phyloP scores from a whole-genome alignment of 2,888 invertebrate genomes.

The Drosophila limbata region DNA sequence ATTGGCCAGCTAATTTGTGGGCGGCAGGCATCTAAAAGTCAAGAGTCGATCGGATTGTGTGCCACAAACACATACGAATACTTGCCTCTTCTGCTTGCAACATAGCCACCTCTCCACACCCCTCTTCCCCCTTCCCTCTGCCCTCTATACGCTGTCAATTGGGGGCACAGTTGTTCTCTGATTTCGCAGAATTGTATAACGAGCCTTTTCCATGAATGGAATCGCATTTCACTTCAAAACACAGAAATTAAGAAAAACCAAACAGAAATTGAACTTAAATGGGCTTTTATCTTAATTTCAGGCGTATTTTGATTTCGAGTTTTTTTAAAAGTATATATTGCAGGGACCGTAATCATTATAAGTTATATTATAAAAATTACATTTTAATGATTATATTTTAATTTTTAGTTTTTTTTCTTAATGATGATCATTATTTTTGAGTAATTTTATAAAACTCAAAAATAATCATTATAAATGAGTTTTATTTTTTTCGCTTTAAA shows the following conservation, averaged over 20 bases:
- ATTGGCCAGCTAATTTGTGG: constrained; percentile 74
- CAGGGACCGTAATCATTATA: no score
- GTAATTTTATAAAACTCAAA: no score
- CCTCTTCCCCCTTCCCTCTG: background rate
- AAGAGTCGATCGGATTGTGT: constrained; percentile 33
- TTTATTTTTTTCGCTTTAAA: no score
- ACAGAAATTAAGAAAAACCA: background rate
- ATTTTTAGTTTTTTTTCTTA: no score
- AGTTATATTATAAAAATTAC: no score
- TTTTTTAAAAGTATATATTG: background rate
- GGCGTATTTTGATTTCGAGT: background rate
- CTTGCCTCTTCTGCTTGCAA: constrained; percentile 1
- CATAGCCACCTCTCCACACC: no score
- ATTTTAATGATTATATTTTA: no score
- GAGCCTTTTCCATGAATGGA: constrained; percentile 54
- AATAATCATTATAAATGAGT: no score
- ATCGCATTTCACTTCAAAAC: constrained; percentile 46
- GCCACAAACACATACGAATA: background rate
- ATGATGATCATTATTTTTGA: no score
- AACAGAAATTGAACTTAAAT: background rate
- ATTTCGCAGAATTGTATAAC: constrained; percentile 39
- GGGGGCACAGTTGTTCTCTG: constrained; percentile 43
- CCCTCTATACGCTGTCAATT: background rate
- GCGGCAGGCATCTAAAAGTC: constrained; percentile 59
- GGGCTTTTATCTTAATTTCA: background rate